Conservation (phyloP, 2,113 vertebrate species). For the Rhegmatorhina hoffmannsi region DNA sequence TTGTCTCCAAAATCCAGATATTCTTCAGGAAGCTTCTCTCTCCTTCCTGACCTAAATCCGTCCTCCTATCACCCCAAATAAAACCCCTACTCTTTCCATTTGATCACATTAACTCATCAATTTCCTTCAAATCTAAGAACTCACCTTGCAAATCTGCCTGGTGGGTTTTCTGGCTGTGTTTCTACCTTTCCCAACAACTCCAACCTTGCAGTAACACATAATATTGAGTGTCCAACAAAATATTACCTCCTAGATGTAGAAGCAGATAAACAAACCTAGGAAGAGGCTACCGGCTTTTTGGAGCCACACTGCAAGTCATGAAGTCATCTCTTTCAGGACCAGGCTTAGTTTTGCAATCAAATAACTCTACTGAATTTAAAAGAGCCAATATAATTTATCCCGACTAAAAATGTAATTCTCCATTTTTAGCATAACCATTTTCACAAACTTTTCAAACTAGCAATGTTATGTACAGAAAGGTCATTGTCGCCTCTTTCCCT, state of each 20-base stretch:
- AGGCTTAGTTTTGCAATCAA: neutral
- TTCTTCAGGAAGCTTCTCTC: neutral
- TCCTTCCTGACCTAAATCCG: neutral
- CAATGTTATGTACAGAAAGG: neutral
- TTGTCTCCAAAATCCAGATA: neutral
- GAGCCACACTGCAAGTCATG: neutral
- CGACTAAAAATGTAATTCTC: neutral
- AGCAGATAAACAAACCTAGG: neutral
- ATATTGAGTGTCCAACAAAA: neutral
- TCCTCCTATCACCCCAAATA: neutral
- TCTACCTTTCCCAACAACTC: neutral
- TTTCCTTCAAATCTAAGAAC: neutral
- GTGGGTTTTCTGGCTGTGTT: neutral
- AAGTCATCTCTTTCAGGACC: neutral
- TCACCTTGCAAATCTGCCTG: neutral
- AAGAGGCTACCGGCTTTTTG: neutral
- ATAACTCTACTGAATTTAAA: neutral
- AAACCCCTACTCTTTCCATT: neutral
- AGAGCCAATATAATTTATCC: neutral
- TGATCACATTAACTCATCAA: neutral
- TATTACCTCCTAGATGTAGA: neutral
- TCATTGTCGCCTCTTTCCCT: neutral
- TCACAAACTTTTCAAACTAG: neutral
- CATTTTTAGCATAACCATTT: neutral
- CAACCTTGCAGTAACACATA: neutral